Evolutionary conservation across 2,888 invertebrate genomes (phyloP).

Genomic region (Tribolium freemani): DNA sequence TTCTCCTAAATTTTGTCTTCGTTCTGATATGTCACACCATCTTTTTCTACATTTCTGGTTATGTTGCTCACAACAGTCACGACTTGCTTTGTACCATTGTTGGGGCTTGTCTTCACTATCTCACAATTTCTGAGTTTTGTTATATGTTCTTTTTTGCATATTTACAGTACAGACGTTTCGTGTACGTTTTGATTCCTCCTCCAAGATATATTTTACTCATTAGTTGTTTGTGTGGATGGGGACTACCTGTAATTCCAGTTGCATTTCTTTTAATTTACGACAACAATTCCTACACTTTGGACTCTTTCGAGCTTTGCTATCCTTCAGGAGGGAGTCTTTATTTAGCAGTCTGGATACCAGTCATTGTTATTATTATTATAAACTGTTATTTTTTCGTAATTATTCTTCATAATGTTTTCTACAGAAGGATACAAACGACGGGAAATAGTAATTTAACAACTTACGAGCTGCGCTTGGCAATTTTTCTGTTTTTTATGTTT

Average conservation of each 20-base stretch:
- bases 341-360: constrained; percentile 71
- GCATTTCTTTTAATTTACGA: constrained; percentile 64
- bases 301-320: constrained; percentile 67
- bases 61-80: constrained; percentile 62
- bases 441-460: constrained; percentile 51
- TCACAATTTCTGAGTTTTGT: constrained; percentile 76
- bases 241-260: constrained; percentile 70
- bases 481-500: constrained; percentile 73
- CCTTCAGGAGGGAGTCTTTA: constrained; percentile 70
- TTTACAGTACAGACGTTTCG: constrained; percentile 76
- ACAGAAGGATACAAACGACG: not conserved
- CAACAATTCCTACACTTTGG: no score
- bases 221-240: constrained; percentile 76
- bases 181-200: constrained; percentile 74
- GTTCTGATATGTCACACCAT: constrained; percentile 58
- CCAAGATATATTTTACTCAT: constrained; percentile 69
- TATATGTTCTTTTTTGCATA: constrained; percentile 82
- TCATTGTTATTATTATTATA: constrained; percentile 64
- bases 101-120: constrained; percentile 77
- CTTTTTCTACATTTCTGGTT: constrained; percentile 60
- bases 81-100: constrained; percentile 70
- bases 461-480: constrained; percentile 72
- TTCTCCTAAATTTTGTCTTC: constrained; percentile 60
- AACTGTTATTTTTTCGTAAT: constrained; percentile 11
- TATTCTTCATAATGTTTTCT: constrained; percentile 13